These are phyloP conservation scores for Amiota communis DNA, from an alignment of 2,888 invertebrate genomes.

Conservation along the genomic window DNA sequence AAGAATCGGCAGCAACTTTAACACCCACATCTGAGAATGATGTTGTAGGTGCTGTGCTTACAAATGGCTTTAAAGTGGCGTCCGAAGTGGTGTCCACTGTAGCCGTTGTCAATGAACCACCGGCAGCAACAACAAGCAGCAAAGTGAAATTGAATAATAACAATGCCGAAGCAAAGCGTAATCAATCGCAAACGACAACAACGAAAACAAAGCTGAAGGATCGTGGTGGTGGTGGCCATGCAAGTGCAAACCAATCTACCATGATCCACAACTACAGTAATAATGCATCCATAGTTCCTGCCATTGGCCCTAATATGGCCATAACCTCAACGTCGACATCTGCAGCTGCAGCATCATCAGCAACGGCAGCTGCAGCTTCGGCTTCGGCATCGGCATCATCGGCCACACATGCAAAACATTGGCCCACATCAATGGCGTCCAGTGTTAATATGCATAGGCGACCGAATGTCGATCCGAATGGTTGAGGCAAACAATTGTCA, in stretches of 20 bases:
- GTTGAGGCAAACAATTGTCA: constrained; percentile 54
- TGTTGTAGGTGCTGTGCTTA: constrained; percentile 54
- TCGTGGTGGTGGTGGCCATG: constrained; percentile 34
- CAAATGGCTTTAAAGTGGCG: constrained; percentile 60
- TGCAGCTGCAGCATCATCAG: constrained; percentile 36
- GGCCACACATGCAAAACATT: constrained; percentile 44
- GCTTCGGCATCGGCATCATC: constrained; percentile 47
- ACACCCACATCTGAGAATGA: constrained; percentile 68
- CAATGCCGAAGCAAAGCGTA: constrained; percentile 25
- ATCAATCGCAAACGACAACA: constrained; percentile 6
- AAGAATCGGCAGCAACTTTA: constrained; percentile 66
- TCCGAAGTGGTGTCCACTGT: constrained; percentile 47
- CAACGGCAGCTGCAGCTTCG: constrained; percentile 34
- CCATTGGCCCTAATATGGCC: constrained; percentile 56
- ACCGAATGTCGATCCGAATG: constrained; percentile 72
- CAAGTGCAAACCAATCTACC: constrained; percentile 16
- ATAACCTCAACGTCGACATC: constrained; percentile 49
- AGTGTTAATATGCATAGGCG: constrained; percentile 62
- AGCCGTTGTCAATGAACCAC: constrained; percentile 8
- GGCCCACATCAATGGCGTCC: constrained; percentile 39
- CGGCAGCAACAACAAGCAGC: constrained; percentile 21
- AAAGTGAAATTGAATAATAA: constrained; percentile 33
- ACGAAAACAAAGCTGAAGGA: constrained; percentile 44
- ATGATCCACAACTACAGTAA: constrained; percentile 46
- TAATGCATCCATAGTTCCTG: constrained; percentile 67